A percentile compares a stretch with the other conserved stretches of the same genome.
These are phyloP conservation scores for Euschistus heros DNA, from an alignment of 1,140 invertebrate species.

Conservation along the genomic window DNA sequence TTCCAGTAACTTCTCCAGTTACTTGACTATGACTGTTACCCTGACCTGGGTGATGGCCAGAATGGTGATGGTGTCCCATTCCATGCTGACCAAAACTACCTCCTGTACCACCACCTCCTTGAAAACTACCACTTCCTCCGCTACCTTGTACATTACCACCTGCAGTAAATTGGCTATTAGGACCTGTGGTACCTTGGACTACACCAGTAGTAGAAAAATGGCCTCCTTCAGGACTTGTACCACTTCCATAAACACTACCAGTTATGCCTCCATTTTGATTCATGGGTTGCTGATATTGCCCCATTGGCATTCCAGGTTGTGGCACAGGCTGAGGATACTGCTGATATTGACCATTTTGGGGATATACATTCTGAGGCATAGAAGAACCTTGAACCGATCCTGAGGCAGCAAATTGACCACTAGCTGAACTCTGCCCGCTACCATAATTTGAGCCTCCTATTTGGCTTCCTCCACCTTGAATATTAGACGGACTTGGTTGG, in stretches of 20 bases:
- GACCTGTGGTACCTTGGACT: constrained; percentile 8
- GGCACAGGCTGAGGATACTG: too few species aligned
- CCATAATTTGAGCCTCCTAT: background rate
- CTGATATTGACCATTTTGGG: too few species aligned
- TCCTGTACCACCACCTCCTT: constrained; percentile 16
- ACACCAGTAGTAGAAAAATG: constrained; percentile 10
- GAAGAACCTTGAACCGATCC: constrained; percentile 15
- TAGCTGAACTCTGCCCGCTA: background rate
- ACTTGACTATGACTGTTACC: background rate
- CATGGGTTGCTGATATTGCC: too few species aligned
- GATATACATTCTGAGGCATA: background rate
- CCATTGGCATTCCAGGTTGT: too few species aligned
- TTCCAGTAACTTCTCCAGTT: background rate
- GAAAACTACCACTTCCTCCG: constrained; percentile 5
- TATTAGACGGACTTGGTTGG: background rate
- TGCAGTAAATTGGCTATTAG: constrained; percentile 8
- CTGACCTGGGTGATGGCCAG: too few species aligned
- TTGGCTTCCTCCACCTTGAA: background rate
- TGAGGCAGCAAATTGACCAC: constrained; percentile 17
- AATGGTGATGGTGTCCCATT: background rate
- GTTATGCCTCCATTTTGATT: background rate
- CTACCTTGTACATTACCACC: constrained; percentile 21
- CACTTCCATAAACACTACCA: background rate
- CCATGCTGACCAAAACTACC: constrained; percentile 1
- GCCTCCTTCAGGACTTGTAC: background rate